Base-by-base conservation (phyloP, 2,888 invertebrate species). In the Entomobrya multifasciata region DNA sequence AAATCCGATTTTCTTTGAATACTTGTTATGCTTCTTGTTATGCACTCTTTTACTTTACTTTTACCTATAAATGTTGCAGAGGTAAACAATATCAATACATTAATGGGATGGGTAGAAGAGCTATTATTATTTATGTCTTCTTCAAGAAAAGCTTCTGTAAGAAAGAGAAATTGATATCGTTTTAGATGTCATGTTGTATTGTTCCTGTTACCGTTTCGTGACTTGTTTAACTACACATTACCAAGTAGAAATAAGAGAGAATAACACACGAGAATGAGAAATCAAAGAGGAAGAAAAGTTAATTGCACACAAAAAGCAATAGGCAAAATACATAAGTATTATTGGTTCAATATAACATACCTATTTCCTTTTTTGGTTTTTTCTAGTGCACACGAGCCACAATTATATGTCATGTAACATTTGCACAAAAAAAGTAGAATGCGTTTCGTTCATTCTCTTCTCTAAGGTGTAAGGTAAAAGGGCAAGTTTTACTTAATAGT, bases 271-370 rank as follows among this genome's bases (percentile, higher is more conserved):
- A 55, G 1, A 25, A 76, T 36, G 77, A 60, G 57, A 60, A 77
- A 77, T 77, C 74, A 76, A n/a, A n/a, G 10, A 76, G 74, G 36
- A 36, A 41, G 49, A 77, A 57, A 41, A 77, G 36, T 22, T 57
- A 77, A 77, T 77, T 77, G 57, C 77, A 57, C 30, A 76, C 13
- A 47, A 25, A 62, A 62, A 8, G 65, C 36, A 62, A 62, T 36
- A 20, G 65, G 36, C 4, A 41, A 67, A 67, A 67, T 20, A 11
- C 36, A 67, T 62, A 62, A 60, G 2, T 47, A 47, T 4, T 57
- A 2, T 6, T 57, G 57, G n/a, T n/a, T n/a, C n/a, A n/a, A n/a
- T n/a, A n/a, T n/a, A n/a, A n/a, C n/a, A n/a, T n/a, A n/a, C 41
- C 41, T 41, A 41, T 41, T 11, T 41, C 13, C 13, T 49, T 15